phyloP scores from a whole-genome alignment of 2,888 invertebrate species.

The Sinopyrophorus schimmeli region DNA sequence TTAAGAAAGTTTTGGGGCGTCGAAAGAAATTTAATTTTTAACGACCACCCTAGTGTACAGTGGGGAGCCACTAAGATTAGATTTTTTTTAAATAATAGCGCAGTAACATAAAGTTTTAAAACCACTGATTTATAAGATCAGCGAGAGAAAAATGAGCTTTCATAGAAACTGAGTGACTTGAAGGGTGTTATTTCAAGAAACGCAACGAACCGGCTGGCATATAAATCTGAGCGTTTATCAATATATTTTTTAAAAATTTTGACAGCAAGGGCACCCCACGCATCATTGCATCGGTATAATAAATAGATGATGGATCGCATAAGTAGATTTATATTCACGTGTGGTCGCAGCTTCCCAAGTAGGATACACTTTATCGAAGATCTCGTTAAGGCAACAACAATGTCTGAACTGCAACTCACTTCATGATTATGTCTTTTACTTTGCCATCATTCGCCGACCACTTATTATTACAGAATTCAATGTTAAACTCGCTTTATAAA shows the following conservation, averaged over 20 bases:
- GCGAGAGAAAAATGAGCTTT: too few relatives aligned
- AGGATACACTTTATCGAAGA: constrained; percentile 24
- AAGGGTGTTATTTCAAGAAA: constrained; percentile 1
- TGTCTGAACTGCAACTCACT: constrained; percentile 25
- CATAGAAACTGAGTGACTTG: not conserved
- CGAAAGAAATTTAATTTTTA: too few relatives aligned
- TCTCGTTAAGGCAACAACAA: constrained; percentile 26
- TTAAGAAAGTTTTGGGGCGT: too few relatives aligned
- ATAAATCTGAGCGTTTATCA: constrained; percentile 12
- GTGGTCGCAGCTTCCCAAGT: constrained; percentile 26
- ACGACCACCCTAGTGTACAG: too few relatives aligned
- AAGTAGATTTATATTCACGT: constrained; percentile 29
- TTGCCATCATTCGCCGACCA: constrained; percentile 16
- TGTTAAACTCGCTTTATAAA: constrained; percentile 5
- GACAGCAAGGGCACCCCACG: constrained; percentile 25
- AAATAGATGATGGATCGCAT: constrained; percentile 30
- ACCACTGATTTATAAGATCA: too few relatives aligned
- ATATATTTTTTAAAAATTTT: constrained; percentile 12
- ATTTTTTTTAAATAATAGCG: too few relatives aligned
- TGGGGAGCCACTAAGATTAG: too few relatives aligned
- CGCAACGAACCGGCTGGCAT: too few relatives aligned
- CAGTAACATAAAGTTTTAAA: too few relatives aligned
- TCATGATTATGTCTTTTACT: constrained; percentile 21
- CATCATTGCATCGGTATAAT: constrained; percentile 22
- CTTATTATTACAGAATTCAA: constrained; percentile 11